Base-by-base conservation (phyloP, 2,113 vertebrate genomes). In the Gallinago undulata region DNA sequence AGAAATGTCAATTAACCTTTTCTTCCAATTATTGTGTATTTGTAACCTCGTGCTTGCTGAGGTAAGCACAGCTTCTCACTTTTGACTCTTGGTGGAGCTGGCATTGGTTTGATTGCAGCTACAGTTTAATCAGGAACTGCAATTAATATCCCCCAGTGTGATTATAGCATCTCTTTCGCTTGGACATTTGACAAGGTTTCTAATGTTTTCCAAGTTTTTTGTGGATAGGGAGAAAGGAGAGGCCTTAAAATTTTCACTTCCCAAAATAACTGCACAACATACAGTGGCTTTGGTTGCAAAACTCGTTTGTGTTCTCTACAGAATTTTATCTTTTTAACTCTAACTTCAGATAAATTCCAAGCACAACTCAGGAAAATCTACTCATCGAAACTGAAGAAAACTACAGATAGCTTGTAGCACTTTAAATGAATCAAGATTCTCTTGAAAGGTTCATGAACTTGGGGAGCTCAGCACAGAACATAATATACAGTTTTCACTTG, bases 1-100 rank as follows among this genome's bases (percentile, higher is more conserved):
- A 89, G 82, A 81, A 59, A 64, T 45, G 70, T 89, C 56, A 55
- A 50, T 93, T 93, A 85, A 88, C 53, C 64, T 94, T 72, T 87
- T 47, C 41, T 57, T 84, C 60, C 18, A 70, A 41, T 69, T 77
- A 51, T 48, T 68, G 43, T 62, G 24, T 51, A 48, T 85, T 78
- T 19, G 31, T 73, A 89, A 82, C 59, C 47, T 63, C 37, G 47
- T 92, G 53, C 19, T 68, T 80, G 16, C 79, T 69, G 56, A 78
- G 33, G n/a, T 50, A 55, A 75, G 60, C 63, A 62, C 28, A 68
- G 35, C 47, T 69, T 28, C 74, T 91, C 75, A 21, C 55, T 78
- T 76, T 16, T 31, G 53, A 47, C 41, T 80, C 33, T 59, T 87
- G 62, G 30, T 73, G 55, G 50, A 81, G 37, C 55, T 63, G 60